Conservation (phyloP, 1,140 invertebrate genomes). For the Aricia agestis region DNA sequence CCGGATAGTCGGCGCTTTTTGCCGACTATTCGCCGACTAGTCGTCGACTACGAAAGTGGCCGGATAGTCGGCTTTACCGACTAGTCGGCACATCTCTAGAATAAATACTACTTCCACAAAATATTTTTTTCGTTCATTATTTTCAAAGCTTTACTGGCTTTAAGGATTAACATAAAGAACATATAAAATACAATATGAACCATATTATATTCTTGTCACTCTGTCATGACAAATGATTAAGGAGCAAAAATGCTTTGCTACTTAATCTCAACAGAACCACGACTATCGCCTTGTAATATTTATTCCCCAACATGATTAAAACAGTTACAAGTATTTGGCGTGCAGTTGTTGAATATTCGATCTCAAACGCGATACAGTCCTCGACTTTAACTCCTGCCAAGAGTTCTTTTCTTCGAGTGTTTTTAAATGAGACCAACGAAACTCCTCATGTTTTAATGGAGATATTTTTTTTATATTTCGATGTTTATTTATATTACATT, state of each 20-base stretch:
- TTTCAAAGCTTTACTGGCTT: not conserved
- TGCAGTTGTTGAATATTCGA: constrained; percentile 15
- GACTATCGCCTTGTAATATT: not conserved
- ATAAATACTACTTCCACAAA: not conserved
- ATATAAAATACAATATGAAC: too few species aligned
- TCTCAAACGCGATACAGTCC: constrained; percentile 10
- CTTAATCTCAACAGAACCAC: not conserved
- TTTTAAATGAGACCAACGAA: constrained; percentile 10
- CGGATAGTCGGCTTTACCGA: too few species aligned
- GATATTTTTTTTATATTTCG: not conserved
- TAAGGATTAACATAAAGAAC: not conserved
- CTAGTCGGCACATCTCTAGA: too few species aligned
- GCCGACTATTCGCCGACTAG: too few species aligned
- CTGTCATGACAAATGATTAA: not conserved
- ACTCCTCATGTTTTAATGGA: not conserved
- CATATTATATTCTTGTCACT: not conserved
- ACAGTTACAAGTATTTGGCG: constrained; percentile 1
- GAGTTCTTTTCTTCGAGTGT: not conserved
- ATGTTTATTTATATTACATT: not conserved
- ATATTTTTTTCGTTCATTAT: not conserved
- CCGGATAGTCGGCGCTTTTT: too few species aligned
- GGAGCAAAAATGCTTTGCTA: too few species aligned
- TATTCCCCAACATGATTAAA: not conserved
- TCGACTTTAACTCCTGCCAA: constrained; percentile 11
- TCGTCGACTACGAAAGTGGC: too few species aligned